phyloP scores from a whole-genome alignment of 2,888 invertebrate species.

The Hermodice carunculata region DNA sequence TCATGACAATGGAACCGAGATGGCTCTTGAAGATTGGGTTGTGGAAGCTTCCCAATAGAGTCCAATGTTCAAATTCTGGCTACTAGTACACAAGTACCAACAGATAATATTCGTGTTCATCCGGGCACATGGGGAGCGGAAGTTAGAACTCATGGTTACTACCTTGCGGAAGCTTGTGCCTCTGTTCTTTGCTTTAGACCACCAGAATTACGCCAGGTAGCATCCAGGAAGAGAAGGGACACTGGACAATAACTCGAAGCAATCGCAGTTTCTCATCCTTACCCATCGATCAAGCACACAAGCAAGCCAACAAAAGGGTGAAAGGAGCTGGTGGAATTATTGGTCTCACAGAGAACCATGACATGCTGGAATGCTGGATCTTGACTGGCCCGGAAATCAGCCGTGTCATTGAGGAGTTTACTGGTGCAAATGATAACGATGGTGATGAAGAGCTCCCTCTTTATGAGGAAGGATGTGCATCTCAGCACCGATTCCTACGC shows the following conservation, averaged over 20 bases:
- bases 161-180: not conserved
- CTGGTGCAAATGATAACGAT: slow-evolving; percentile 10
- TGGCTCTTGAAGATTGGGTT: not conserved
- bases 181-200: not conserved
- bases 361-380: slow-evolving; percentile 18
- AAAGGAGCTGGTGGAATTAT: slow-evolving; percentile 24
- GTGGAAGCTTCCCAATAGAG: slow-evolving; percentile 3
- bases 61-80: slow-evolving; percentile 25
- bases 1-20: not conserved
- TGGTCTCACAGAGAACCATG: slow-evolving; percentile 19
- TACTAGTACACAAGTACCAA: slow-evolving; percentile 29
- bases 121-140: slow-evolving; percentile 20
- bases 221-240: slow-evolving; percentile 1
- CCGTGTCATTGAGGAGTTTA: slow-evolving; percentile 11
- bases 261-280: slow-evolving; percentile 18
- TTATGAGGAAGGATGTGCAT: slow-evolving; percentile 23
- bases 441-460: slow-evolving; percentile 20
- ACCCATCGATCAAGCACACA: slow-evolving; percentile 27
- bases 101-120: slow-evolving; percentile 31
- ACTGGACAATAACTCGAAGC: slow-evolving; percentile 29
- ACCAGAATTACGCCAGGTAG: not conserved
- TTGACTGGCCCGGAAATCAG: slow-evolving; percentile 13
- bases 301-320: slow-evolving; percentile 27
- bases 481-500: slow-evolving; percentile 21
- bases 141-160: slow-evolving; percentile 20